These are phyloP conservation scores for Delichon dasypus DNA, from an alignment of 2,797 vertebrate genomes.

Conservation along the genomic window DNA sequence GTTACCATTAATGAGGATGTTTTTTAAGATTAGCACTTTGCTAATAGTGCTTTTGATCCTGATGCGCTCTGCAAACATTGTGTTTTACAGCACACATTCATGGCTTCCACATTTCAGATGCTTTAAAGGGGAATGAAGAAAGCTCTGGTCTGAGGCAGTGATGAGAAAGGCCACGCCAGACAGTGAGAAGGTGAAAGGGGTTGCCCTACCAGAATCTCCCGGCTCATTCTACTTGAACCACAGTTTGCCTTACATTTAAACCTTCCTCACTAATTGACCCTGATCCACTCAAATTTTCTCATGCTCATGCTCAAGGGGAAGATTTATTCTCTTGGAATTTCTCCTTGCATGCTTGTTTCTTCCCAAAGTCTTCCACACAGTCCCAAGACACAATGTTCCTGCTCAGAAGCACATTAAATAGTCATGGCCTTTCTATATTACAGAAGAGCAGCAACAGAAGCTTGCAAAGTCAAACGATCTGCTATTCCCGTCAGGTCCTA, in stretches of 20 bases:
- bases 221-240: background rate
- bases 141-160: background rate
- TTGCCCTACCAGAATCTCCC: background rate
- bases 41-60: background rate
- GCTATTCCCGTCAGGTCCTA: background rate
- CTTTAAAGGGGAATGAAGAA: background rate
- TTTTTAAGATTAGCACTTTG: background rate
- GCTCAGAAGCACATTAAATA: background rate
- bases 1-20: background rate
- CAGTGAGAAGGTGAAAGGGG: background rate
- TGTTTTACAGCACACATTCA: background rate
- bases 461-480: background rate
- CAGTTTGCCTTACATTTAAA: background rate
- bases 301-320: background rate
- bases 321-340: background rate
- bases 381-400: background rate
- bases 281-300: background rate
- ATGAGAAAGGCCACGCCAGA: background rate
- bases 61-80: background rate
- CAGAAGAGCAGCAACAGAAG: background rate
- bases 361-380: background rate
- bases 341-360: background rate
- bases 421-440: background rate
- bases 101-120: background rate
- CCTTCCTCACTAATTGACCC: background rate